These are phyloP conservation scores for Chiloscyllium plagiosum DNA, from an alignment of 2,113 vertebrate species.

Conservation along the genomic window DNA sequence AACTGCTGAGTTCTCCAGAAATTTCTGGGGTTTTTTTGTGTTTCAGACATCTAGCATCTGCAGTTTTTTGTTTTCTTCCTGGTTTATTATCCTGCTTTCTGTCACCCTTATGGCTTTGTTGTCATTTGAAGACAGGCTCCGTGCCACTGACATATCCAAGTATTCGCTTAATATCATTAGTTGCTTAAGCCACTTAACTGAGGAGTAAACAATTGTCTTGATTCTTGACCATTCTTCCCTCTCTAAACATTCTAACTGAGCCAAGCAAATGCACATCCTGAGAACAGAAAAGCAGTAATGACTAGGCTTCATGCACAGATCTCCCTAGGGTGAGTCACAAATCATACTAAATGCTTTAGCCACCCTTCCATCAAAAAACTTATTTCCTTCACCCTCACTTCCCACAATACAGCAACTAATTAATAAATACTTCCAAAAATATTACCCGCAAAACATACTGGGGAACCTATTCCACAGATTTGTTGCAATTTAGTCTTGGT, in stretches of 20 bases:
- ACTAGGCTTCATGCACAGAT: not conserved
- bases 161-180: not conserved
- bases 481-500: not conserved
- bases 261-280: not conserved
- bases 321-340: not conserved
- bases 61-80: not conserved
- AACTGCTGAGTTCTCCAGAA: too few relatives aligned
- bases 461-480: not conserved
- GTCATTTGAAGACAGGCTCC: not conserved
- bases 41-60: too few relatives aligned
- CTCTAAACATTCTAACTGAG: not conserved
- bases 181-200: not conserved
- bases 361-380: not conserved
- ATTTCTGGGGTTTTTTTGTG: too few relatives aligned
- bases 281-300: not conserved
- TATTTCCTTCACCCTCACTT: not conserved
- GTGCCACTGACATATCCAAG: not conserved
- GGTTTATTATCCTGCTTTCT: not conserved
- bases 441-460: not conserved
- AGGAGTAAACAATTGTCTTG: not conserved
- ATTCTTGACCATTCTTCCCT: not conserved
- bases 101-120: not conserved
- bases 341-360: not conserved
- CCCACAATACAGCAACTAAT: not conserved
- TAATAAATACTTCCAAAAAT: not conserved